Evolutionary conservation across 2,888 invertebrate species (phyloP).

Genomic region (Nineta flava): DNA sequence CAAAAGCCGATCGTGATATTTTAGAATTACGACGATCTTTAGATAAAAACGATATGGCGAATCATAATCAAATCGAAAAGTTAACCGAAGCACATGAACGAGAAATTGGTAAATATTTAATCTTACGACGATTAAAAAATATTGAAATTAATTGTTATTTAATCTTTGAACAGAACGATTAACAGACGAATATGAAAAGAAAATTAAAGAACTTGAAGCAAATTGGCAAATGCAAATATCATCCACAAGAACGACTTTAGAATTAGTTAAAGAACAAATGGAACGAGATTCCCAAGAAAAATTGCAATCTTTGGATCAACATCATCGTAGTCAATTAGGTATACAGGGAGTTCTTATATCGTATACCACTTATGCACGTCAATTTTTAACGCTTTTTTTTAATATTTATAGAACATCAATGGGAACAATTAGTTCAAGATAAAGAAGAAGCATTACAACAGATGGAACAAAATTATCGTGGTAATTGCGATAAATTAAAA

Average conservation of each 20-base stretch:
- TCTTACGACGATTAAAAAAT: background rate
- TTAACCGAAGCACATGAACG: slow-evolving; percentile 44
- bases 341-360: no score
- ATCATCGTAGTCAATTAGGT: slow-evolving; percentile 47
- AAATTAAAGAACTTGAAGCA: slow-evolving; percentile 26
- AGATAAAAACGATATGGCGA: slow-evolving; percentile 56
- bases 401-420: slow-evolving; percentile 37
- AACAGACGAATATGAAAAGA: slow-evolving; percentile 25
- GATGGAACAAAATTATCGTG: slow-evolving; percentile 42
- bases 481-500: slow-evolving; percentile 29
- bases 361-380: background rate
- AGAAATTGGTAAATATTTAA: slow-evolving; percentile 41
- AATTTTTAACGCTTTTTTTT: background rate
- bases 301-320: slow-evolving; percentile 32
- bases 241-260: slow-evolving; percentile 27
- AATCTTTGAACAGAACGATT: slow-evolving; percentile 21
- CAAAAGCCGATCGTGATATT: slow-evolving; percentile 50
- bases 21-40: slow-evolving; percentile 52
- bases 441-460: slow-evolving; percentile 42
- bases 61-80: slow-evolving; percentile 55
- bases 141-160: no score
- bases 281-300: slow-evolving; percentile 29
- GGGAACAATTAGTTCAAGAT: slow-evolving; percentile 45
- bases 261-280: slow-evolving; percentile 32
- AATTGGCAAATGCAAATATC: slow-evolving; percentile 27